These are phyloP conservation scores for Lycaon pictus DNA, from an alignment of 2,113 vertebrate species.

Conservation along the genomic window DNA sequence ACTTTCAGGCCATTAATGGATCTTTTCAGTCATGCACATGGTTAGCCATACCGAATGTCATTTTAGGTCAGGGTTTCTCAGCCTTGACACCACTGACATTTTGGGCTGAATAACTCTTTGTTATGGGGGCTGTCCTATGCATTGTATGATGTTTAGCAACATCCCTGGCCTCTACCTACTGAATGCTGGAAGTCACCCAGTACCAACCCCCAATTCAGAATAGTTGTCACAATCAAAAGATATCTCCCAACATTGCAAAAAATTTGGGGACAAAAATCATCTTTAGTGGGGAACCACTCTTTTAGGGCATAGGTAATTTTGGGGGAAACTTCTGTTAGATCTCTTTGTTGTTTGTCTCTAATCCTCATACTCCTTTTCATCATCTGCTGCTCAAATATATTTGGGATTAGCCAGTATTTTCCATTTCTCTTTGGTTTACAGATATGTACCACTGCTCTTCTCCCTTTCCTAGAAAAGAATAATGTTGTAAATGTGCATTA, in stretches of 20 bases:
- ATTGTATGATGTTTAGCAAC: not conserved
- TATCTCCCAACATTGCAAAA: not conserved
- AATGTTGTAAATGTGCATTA: not conserved
- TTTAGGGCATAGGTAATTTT: constrained; percentile 33
- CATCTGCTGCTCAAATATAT: constrained; percentile 25
- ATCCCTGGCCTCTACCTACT: not conserved
- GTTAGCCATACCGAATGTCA: not conserved
- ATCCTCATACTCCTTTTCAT: constrained; percentile 24
- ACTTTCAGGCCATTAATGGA: not conserved
- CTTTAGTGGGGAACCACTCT: not conserved
- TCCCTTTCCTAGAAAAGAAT: constrained; percentile 58
- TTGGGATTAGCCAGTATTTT: constrained; percentile 56
- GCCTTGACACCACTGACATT: not conserved
- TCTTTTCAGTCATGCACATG: not conserved
- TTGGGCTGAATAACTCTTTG: not conserved
- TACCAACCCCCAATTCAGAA: not conserved
- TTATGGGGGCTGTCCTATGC: not conserved
- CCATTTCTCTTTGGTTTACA: constrained; percentile 68
- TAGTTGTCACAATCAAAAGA: not conserved
- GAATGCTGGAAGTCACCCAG: not conserved
- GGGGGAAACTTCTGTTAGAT: not conserved
- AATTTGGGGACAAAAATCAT: not conserved
- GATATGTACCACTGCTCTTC: constrained; percentile 53
- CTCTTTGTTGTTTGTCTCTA: not conserved
- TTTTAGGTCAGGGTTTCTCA: not conserved